Evolutionary conservation across 2,113 vertebrate genomes (phyloP), one percentile per base, ranked within the genome.

Genomic region (Muscicapa adusta): DNA sequence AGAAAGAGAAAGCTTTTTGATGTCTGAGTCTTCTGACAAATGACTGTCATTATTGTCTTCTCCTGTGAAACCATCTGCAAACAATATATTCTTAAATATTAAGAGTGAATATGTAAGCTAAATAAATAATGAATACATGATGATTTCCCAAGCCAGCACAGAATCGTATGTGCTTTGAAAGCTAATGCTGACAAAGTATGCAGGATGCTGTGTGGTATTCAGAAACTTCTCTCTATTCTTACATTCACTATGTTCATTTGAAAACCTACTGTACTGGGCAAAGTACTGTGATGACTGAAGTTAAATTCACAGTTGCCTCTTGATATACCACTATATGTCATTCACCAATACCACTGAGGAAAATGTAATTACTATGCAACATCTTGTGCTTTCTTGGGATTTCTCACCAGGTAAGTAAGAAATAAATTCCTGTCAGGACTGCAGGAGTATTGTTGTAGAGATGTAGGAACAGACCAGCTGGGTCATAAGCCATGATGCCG

Each of bases 291-390:
- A 83, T 61, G 71, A 93, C 65, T 90, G 61, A 91, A 96, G 92
- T 81, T 88, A 85, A 89, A 91, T 85, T 93, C 93, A 91, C 89
- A 94, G 91, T 60, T 96, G 91, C 90, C 80, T 95, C 77, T 77
- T 95, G 88, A 85, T 95, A 68, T 80, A 91, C 92, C 94, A 86
- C 76, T 95, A 51, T 60, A 84, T 79, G 79, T 91, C 93, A 95
- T 79, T 96, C 94, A 95, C 71, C 48, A 94, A 75, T 77, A 70
- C 80, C 67, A 77, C 88, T 65, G 91, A 96, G 85, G 67, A 93
- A 95, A 94, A 88, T 72, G 73, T 93, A 96, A 96, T 95, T 95
- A 95, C 61, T 79, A 72, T 89, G 73, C 83, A 92, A 76, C 83
- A 91, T 94, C 86, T 80, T 91, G 62, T 72, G 83, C 73, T 85